These are phyloP conservation scores for Monodelphis domestica DNA, from an alignment of 2,797 vertebrate species.

Conservation along the genomic window DNA sequence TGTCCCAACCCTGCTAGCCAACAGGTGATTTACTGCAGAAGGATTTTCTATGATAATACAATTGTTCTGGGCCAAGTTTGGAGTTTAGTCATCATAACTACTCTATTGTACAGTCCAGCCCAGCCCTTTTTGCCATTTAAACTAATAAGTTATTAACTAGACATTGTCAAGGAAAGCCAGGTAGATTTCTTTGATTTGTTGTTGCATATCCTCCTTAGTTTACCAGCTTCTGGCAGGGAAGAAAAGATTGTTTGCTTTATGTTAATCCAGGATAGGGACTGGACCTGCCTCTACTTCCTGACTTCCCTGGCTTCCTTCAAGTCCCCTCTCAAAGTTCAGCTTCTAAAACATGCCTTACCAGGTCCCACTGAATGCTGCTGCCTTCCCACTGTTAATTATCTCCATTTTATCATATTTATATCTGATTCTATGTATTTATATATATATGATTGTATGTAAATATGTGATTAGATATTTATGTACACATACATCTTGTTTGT, in stretches of 20 bases:
- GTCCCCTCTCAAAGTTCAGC: background rate
- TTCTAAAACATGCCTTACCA: background rate
- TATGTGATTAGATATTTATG: too few relatives aligned
- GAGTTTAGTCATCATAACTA: slow-evolving; percentile 43
- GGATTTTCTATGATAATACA: background rate
- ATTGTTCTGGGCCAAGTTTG: slow-evolving; percentile 18
- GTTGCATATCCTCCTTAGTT: slow-evolving; percentile 30
- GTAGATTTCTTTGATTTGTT: slow-evolving; percentile 44
- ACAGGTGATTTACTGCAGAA: slow-evolving; percentile 12
- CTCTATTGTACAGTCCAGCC: slow-evolving; percentile 1
- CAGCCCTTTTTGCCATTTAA: slow-evolving; percentile 39
- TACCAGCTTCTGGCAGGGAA: slow-evolving; percentile 32
- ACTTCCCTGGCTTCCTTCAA: background rate
- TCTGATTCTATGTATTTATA: too few relatives aligned
- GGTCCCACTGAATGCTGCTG: background rate
- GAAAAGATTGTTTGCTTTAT: slow-evolving; percentile 32
- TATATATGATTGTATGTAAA: too few relatives aligned
- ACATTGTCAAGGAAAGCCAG: slow-evolving; percentile 17
- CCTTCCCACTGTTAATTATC: background rate
- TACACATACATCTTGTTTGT: background rate
- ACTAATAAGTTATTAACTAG: slow-evolving; percentile 38
- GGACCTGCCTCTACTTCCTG: background rate
- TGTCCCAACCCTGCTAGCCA: background rate
- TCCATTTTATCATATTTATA: background rate
- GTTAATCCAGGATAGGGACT: background rate